Percentiles rank a stretch among this genome's conserved stretches.
phyloP scores from a whole-genome alignment of 2,888 invertebrate species.

The Nyleta sp. region DNA sequence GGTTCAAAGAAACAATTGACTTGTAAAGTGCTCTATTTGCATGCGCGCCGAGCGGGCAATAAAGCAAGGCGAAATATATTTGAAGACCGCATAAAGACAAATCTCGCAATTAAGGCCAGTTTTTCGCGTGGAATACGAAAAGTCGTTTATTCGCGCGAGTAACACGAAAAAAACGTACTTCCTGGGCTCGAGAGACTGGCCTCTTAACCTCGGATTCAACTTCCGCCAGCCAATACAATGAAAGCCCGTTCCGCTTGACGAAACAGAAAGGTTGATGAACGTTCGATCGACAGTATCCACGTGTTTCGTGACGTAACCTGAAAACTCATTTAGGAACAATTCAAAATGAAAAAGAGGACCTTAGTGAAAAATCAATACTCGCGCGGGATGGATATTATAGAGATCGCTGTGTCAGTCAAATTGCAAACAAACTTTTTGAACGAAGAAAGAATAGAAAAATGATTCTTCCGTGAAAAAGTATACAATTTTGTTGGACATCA shows the following conservation, averaged over 20 bases:
- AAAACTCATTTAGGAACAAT: constrained; percentile 47
- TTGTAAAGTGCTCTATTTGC: too few relatives aligned
- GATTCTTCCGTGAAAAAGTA: too few relatives aligned
- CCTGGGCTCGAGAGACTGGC: constrained; percentile 43
- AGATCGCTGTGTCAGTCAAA: too few relatives aligned
- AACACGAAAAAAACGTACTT: constrained; percentile 39
- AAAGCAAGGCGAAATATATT: constrained; percentile 23
- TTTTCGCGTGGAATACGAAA: constrained; percentile 26
- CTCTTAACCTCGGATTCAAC: constrained; percentile 53
- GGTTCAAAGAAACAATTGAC: too few relatives aligned
- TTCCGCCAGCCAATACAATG: constrained; percentile 47
- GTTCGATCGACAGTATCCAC: constrained; percentile 52
- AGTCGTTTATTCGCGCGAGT: constrained; percentile 36
- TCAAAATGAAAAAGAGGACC: constrained; percentile 24
- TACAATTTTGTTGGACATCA: too few relatives aligned
- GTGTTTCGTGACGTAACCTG: constrained; percentile 39
- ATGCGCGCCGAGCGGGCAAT: too few relatives aligned
- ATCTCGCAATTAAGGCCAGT: constrained; percentile 35
- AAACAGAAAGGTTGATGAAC: constrained; percentile 61
- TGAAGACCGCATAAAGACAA: constrained; percentile 24
- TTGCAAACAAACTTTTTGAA: too few relatives aligned
- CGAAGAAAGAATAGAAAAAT: too few relatives aligned
- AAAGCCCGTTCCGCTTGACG: constrained; percentile 44
- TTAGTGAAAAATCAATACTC: constrained; percentile 38
- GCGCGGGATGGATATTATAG: constrained; percentile 7